These are phyloP conservation scores for Andinoacara biseriatus DNA, from an alignment of 2,113 vertebrate genomes.

Conservation along the genomic window DNA sequence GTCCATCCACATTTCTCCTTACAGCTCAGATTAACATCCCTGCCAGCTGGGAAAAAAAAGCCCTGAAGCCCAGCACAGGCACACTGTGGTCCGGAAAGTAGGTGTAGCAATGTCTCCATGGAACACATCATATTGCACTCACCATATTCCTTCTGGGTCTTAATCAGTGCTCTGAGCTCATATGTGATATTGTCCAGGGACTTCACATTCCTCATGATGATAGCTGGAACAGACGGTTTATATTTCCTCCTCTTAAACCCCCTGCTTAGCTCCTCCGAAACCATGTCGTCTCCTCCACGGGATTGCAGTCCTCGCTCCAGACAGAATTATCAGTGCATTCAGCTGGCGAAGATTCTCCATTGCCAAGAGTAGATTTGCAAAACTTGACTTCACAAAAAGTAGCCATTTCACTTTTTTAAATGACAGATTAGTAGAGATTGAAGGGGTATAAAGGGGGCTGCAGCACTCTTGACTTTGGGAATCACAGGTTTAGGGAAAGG, in stretches of 20 bases:
- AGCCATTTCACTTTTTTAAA: neutral
- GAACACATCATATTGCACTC: neutral
- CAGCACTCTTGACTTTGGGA: too few relatives aligned
- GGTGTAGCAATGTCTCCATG: neutral
- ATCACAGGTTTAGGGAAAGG: neutral
- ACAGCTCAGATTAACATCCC: too few relatives aligned
- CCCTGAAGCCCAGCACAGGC: neutral
- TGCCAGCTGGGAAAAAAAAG: too few relatives aligned
- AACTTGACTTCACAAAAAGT: neutral
- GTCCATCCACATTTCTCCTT: too few relatives aligned
- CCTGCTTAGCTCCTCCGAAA: neutral
- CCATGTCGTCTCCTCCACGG: neutral
- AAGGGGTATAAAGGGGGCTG: too few relatives aligned
- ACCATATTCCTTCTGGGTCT: neutral
- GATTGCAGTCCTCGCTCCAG: neutral
- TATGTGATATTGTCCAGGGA: neutral
- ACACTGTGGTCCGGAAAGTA: neutral
- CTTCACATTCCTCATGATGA: neutral
- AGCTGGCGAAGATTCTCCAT: neutral
- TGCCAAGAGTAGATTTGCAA: neutral
- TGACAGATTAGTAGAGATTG: neutral
- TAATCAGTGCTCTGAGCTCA: neutral
- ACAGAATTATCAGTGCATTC: neutral
- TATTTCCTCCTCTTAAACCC: neutral
- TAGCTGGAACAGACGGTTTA: neutral